Evolutionary conservation across 2,797 vertebrate species (phyloP).

Genomic region (Caiman crocodilus): DNA sequence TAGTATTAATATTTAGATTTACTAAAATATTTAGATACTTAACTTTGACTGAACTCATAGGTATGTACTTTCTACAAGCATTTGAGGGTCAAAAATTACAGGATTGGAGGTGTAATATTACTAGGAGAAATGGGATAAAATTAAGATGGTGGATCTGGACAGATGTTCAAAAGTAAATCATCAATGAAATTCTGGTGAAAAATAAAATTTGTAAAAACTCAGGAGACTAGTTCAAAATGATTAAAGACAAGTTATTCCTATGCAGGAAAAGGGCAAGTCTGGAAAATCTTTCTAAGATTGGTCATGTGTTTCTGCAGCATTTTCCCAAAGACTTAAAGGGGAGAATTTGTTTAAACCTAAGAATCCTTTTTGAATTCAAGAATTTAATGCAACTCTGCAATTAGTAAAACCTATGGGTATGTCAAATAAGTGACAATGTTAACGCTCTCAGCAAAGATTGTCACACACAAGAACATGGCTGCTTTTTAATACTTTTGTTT

Average conservation of each 20-base stretch:
- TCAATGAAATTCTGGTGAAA: background rate
- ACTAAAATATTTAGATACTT: background rate
- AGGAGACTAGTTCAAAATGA: background rate
- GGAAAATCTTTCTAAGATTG: background rate
- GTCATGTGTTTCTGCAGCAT: constrained; percentile 42
- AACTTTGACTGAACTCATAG: background rate
- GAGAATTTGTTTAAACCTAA: constrained; percentile 41
- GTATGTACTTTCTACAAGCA: background rate
- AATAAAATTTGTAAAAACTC: background rate
- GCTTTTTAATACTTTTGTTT: background rate
- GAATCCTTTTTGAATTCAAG: constrained; percentile 39
- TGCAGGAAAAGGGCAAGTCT: background rate
- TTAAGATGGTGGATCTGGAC: background rate
- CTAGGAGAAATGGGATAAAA: background rate
- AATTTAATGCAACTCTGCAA: constrained; percentile 16
- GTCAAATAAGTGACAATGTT: constrained; percentile 7
- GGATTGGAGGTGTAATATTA: background rate
- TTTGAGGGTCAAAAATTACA: background rate
- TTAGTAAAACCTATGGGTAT: constrained; percentile 33
- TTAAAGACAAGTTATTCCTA: background rate
- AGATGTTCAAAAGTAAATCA: background rate
- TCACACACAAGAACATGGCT: background rate
- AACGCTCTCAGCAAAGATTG: background rate
- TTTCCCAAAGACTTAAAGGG: constrained; percentile 1
- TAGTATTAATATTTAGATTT: background rate